Evolutionary conservation across 2,113 vertebrate genomes (phyloP).

Genomic region (Muntiacus reevesi): DNA sequence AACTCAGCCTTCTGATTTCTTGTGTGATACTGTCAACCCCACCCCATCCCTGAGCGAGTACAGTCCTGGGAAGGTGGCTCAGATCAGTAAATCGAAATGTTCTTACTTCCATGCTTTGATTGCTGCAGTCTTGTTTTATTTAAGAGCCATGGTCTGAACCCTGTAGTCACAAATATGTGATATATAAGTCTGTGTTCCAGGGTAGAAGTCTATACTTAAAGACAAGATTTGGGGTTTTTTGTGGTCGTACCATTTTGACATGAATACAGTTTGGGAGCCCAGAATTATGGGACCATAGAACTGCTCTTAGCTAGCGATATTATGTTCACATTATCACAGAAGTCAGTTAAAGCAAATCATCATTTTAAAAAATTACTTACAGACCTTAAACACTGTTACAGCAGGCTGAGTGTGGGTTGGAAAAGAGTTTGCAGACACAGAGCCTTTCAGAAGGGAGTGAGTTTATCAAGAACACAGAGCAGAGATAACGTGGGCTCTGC

Average conservation of each 20-base stretch:
- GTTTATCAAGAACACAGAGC: not conserved
- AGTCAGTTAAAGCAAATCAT: not conserved
- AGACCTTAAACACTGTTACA: not conserved
- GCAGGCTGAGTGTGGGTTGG: not conserved
- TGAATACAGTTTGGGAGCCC: not conserved
- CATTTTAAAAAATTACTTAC: not conserved
- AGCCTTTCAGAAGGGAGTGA: not conserved
- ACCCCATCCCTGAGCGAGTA: not conserved
- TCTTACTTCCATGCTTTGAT: not conserved
- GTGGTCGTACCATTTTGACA: not conserved
- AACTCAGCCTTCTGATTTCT: not conserved
- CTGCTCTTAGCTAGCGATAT: not conserved
- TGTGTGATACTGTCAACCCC: accelerated
- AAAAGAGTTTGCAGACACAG: not conserved
- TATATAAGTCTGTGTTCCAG: not conserved
- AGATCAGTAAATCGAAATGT: not conserved
- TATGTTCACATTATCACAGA: not conserved
- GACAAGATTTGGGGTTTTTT: not conserved
- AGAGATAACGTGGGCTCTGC: not conserved
- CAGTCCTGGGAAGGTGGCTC: not conserved
- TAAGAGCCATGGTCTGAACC: not conserved
- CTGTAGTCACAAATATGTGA: not conserved
- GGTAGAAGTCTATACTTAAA: not conserved
- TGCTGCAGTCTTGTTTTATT: not conserved
- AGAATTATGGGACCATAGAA: accelerated